Evolutionary conservation across 2,888 invertebrate species (phyloP), one percentile per base, ranked within the genome.

Genomic region (Caenorhabditis wallacei): DNA sequence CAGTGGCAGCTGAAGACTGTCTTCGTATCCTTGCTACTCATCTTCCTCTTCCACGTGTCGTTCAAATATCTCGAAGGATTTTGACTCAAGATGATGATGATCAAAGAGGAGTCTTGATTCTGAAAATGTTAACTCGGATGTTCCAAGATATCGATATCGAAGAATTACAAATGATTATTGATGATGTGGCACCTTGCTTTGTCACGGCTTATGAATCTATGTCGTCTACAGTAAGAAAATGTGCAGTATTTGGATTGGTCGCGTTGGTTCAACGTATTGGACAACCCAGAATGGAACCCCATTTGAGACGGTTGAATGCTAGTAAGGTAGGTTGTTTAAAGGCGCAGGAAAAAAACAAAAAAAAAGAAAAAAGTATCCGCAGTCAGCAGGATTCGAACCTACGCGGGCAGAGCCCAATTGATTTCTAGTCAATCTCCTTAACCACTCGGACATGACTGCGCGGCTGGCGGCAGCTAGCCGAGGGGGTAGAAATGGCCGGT

Each of bases 401-500:
- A 85, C 89, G 89, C 89, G 89, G 88, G 87, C 90, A 89, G 80
- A 90, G 90, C 89, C 90, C 90, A 90, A 89, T 90, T 89, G 90
- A 90, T 90, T 90, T 90, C 90, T 86, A 90, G 90, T 90, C 90
- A 89, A 89, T 90, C 90, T 90, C 90, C 90, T 90, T 90, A 90
- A 90, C 90, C 90, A 89, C 89, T 89, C 89, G 89, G 89, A 89
- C 89, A 89, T 84, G 86, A 86, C 86, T 89, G 89, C 89, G 82
- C 80, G 64, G 5, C 20, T 1, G 22, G 24, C 4, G 16, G 13
- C 16, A 16, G 40, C 13, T 5, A 16, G 40, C n/a, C n/a, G 40
- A 40, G 40, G 40, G 40, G 7, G 13, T 10, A 13, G 4, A 13
- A 2, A 40, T 8, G 16, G 13, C 13, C 16, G 40, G 13, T 10